Conservation (phyloP, 2,888 invertebrate species). For the Seira sanloemensis region DNA sequence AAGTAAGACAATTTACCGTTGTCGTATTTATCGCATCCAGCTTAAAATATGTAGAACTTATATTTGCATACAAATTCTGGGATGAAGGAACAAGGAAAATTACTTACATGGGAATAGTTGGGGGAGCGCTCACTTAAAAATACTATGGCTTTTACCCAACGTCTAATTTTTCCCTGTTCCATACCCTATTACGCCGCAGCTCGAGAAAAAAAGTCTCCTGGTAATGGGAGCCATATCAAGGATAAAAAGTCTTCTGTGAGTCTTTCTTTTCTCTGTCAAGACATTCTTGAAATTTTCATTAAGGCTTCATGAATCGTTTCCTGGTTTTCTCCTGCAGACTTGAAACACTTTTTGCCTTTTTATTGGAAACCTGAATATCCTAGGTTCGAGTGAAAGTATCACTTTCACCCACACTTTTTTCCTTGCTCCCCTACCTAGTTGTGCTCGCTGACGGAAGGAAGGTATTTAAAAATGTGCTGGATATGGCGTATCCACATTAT, state of each 20-base stretch:
- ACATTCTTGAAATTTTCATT: conserved; percentile 70
- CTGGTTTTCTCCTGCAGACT: conserved; percentile 34
- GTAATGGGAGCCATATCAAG: neutral
- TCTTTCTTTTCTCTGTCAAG: conserved; percentile 57
- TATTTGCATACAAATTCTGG: conserved; percentile 25
- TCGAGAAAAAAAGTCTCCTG: neutral
- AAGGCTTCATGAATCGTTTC: conserved; percentile 66
- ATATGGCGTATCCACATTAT: too few relatives aligned
- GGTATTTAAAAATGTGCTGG: too few relatives aligned
- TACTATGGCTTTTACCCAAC: neutral
- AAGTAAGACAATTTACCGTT: conserved; percentile 46
- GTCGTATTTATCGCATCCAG: conserved; percentile 37
- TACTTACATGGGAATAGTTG: conserved; percentile 15
- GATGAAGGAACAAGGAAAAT: neutral
- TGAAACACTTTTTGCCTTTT: neutral
- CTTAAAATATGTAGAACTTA: conserved; percentile 33
- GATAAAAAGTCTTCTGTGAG: conserved; percentile 5
- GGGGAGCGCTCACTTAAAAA: too few relatives aligned
- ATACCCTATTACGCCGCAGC: neutral
- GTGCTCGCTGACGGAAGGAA: too few relatives aligned
- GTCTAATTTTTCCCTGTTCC: neutral
- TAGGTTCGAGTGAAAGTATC: neutral
- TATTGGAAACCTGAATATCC: neutral
- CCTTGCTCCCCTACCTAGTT: too few relatives aligned
- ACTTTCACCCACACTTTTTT: too few relatives aligned